phyloP scores from a whole-genome alignment of 2,797 vertebrate species.

The Gorsachius magnificus region DNA sequence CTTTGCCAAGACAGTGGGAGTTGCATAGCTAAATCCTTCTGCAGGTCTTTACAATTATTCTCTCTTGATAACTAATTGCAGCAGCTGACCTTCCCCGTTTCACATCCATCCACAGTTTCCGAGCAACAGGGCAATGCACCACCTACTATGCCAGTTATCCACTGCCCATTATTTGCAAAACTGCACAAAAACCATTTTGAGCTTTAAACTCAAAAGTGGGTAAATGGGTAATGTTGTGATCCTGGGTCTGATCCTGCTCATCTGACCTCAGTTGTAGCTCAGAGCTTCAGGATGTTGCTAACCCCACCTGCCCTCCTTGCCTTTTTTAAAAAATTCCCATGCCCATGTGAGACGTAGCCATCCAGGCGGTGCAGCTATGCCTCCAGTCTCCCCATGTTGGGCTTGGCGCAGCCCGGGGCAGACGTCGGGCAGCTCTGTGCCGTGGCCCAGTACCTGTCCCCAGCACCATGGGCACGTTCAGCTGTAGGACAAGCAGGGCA shows the following conservation, averaged over 20 bases:
- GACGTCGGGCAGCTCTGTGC: neutral
- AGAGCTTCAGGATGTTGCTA: neutral
- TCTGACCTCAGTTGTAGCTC: neutral
- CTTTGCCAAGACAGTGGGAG: conserved; percentile 7
- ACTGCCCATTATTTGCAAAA: neutral
- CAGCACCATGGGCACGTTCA: accelerated
- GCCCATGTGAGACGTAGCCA: neutral
- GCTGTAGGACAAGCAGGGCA: neutral
- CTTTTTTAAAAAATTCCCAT: accelerated
- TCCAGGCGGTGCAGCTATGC: accelerated
- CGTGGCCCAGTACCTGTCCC: accelerated
- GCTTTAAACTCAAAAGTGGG: neutral
- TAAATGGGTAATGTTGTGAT: neutral
- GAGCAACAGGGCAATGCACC: neutral
- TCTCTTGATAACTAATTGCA: neutral
- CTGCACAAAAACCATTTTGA: neutral
- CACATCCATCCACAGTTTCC: neutral
- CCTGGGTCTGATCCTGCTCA: neutral
- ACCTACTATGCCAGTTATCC: neutral
- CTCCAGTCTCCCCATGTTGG: accelerated
- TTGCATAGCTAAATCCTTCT: neutral
- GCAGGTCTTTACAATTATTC: conserved; percentile 18
- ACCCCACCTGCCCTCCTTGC: neutral
- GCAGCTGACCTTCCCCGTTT: neutral
- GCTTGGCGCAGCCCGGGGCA: accelerated